Evolutionary conservation across 2,113 vertebrate genomes (phyloP), one percentile per base, ranked within the genome.

Genomic region (Protobothrops flavoviridis): DNA sequence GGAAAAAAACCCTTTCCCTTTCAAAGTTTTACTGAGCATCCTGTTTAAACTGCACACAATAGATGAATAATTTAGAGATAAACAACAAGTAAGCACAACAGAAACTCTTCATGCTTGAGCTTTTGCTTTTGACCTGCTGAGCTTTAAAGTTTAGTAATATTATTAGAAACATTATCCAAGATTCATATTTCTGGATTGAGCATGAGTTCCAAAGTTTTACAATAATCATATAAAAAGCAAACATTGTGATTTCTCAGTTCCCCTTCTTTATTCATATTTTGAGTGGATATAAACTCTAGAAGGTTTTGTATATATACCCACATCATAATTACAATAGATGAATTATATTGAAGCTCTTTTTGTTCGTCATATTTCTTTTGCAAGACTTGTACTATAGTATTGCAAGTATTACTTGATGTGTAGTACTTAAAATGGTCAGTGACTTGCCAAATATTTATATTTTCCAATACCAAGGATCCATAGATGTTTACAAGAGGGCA

Each of bases 31-130:
- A 64, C 15, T 53, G 21, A 93, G 92, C 85, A 56, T 20, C 33
- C 93, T 69, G 88, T 56, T 91, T 23, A 8, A 55, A n/a, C 55
- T 29, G 87, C 56, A 90, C 50, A 26, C 9, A 90, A 91, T 87
- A 81, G 50, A 94, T 95, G 93, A 94, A 90, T 95, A 94, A 92
- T 96, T 94, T 85, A 95, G 61, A 94, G 59, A 13, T 45, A 89
- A 64, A 87, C 87, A 95, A 56, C 89, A 0, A 74, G 88, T 39
- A 85, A 88, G 91, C 69, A 90, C 0, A 8, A 5, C 11, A 52
- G 86, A 39, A 91, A 81, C 74, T 21, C 53, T 85, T 52, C 89
- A 5, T 94, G 24, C 90, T n/a, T 43, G n/a, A 91, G 26, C 20
- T 33, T 7, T 24, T 10, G 48, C 88, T 48, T 17, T 81, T 39